phyloP scores from a whole-genome alignment of 1,140 invertebrate species.

The Penaeus vannamei region DNA sequence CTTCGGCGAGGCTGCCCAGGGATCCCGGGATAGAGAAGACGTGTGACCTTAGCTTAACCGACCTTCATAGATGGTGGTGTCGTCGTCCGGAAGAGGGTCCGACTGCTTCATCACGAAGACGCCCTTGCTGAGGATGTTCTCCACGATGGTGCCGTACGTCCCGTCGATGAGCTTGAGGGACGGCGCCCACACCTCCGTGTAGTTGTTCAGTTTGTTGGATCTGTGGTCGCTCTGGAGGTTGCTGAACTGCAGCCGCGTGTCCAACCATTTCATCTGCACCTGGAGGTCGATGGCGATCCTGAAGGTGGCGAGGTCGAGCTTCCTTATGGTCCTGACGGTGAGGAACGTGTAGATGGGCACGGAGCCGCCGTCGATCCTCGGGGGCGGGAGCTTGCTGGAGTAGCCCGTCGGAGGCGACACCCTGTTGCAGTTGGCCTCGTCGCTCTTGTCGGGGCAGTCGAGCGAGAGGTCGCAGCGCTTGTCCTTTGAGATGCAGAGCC shows the following conservation, averaged over 20 bases:
- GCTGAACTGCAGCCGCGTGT: too few species aligned
- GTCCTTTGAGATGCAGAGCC: conserved; percentile 40
- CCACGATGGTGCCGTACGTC: conserved; percentile 24
- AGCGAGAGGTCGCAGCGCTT: conserved; percentile 42
- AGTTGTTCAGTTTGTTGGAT: too few species aligned
- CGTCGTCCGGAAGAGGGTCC: conserved; percentile 40
- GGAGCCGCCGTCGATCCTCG: not conserved
- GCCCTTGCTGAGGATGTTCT: conserved; percentile 10
- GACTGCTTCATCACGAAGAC: conserved; percentile 8
- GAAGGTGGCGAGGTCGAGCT: conserved; percentile 41
- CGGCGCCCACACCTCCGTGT: conserved; percentile 22
- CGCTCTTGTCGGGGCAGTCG: conserved; percentile 49
- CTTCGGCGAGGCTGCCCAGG: too few species aligned
- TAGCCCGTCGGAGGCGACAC: conserved; percentile 13
- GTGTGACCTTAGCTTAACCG: too few species aligned
- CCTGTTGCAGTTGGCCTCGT: conserved; percentile 48
- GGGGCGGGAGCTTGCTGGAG: conserved; percentile 39
- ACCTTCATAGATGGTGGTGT: conserved; percentile 51
- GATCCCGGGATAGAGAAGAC: too few species aligned
- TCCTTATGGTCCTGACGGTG: conserved; percentile 41
- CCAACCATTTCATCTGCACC: too few species aligned
- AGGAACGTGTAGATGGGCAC: conserved; percentile 36
- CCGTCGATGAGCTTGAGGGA: conserved; percentile 35
- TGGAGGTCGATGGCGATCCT: not conserved
- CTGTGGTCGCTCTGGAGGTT: too few species aligned